A percentile compares a stretch with the other conserved stretches of the same genome.
phyloP scores from a whole-genome alignment of 1,140 invertebrate genomes.

The Drosophila eugracilis region DNA sequence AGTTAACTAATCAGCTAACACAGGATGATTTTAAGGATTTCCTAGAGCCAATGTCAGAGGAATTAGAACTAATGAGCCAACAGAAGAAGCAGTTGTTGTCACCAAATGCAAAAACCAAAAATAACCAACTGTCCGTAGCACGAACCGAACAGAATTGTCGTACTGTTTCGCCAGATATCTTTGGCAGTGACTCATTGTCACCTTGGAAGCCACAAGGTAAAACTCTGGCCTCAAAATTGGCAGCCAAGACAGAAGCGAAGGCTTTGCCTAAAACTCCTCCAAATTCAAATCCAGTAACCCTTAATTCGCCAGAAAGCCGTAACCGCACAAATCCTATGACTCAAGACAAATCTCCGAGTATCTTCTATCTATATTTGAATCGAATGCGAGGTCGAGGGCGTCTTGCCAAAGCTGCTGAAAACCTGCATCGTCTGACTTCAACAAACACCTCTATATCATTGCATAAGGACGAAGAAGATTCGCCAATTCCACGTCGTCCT shows the following conservation, averaged over 20 bases:
- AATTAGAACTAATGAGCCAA: constrained; percentile 27
- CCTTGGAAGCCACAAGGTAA: constrained; percentile 46
- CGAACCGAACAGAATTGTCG: constrained; percentile 5
- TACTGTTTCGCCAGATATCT: constrained; percentile 60
- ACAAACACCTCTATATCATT: not conserved
- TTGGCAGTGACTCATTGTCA: constrained; percentile 55
- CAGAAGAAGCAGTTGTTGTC: not conserved
- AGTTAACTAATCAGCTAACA: constrained; percentile 13
- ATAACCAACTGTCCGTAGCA: not conserved
- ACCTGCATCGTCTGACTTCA: constrained; percentile 40
- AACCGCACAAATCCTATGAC: not conserved
- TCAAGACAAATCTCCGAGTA: constrained; percentile 64
- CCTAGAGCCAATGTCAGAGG: constrained; percentile 42
- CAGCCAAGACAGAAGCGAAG: constrained; percentile 32
- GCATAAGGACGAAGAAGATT: constrained; percentile 41
- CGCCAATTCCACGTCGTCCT: constrained; percentile 48
- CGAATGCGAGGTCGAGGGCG: constrained; percentile 59
- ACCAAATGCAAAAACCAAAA: not conserved
- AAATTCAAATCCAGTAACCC: not conserved
- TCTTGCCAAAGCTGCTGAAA: constrained; percentile 47
- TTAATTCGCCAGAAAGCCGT: constrained; percentile 28
- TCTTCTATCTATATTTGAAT: constrained; percentile 72
- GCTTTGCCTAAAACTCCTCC: not conserved
- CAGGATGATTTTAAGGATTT: not conserved
- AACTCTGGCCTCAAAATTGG: constrained; percentile 60